Base-by-base conservation (phyloP, 2,113 vertebrate genomes). In the Gadus macrocephalus region DNA sequence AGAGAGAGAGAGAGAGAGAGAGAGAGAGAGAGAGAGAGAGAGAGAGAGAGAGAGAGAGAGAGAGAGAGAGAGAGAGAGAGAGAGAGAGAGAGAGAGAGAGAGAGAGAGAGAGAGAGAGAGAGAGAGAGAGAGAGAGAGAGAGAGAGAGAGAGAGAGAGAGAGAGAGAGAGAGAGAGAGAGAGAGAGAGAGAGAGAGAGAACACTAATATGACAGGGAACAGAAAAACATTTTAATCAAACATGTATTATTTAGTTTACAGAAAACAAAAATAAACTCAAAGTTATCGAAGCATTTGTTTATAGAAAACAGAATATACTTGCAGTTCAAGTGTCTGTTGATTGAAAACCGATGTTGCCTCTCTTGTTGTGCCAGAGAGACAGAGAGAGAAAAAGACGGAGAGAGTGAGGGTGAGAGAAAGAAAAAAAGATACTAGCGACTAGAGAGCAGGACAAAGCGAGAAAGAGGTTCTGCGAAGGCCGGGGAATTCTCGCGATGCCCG, bases 261-360 rank as follows among this genome's bases (percentile, higher is more conserved):
- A 12, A 49, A 49, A 49, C 42, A 49, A 14, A 49, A 49, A 9
- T 15, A 49, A 49, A 9, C 8, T 49, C 11, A 49, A 7, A 49
- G 42, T 12, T 49, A 49, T 14, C 0, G 42, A 14, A 14, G 42
- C 42, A 49, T 49, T 27, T 12, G 14, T 27, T 15, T 27, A 63
- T 27, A 27, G 3, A 17, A 22, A 59, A 19, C 56, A 64, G 28
- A 72, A 15, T 71, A 53, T 95, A 96, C 92, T 96, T 94, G 0
- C 95, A 90, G 84, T 98, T 94, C 71, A 95, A 95, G 74, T 98
- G 96, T 17, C 96, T 95, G 0, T 98, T 98, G 73, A 98, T 98
- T 0, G 95, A 98, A 69, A 95, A 95, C 63, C 94, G 91, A 65
- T 94, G 94, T 1, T 90, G 90, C 28, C 62, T 25, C 74, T 82